Conservation (phyloP, 1,140 invertebrate genomes). For the Vanessa tameamea region DNA sequence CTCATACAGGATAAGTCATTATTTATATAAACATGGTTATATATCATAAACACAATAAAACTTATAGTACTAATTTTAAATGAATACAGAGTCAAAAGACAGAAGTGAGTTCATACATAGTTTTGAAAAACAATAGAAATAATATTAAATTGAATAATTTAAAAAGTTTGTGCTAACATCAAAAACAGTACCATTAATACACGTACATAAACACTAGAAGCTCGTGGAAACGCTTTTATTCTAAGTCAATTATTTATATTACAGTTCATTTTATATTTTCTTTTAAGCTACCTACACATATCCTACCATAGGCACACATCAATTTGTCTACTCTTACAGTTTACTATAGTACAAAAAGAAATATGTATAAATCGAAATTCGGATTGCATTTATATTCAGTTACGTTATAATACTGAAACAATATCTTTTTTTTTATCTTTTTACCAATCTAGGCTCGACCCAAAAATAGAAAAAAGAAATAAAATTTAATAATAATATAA, state of each 20-base stretch:
- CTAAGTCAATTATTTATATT: slow-evolving; percentile 47
- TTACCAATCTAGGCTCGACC: too few species aligned
- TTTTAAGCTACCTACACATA: slow-evolving; percentile 39
- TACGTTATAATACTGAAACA: not conserved
- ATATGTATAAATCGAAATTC: slow-evolving; percentile 4
- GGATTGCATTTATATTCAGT: slow-evolving; percentile 5
- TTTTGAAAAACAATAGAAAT: not conserved
- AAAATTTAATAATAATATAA: too few species aligned
- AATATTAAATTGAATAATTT: slow-evolving; percentile 12
- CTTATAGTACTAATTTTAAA: too few species aligned
- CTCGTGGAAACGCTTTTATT: slow-evolving; percentile 51
- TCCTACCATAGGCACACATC: slow-evolving; percentile 40
- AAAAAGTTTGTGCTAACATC: slow-evolving; percentile 25
- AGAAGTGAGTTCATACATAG: not conserved
- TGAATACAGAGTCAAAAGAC: too few species aligned
- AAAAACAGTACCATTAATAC: slow-evolving; percentile 32
- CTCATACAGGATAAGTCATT: too few species aligned
- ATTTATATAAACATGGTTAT: too few species aligned
- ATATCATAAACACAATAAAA: too few species aligned
- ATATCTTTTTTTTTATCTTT: not conserved
- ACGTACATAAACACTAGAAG: slow-evolving; percentile 46
- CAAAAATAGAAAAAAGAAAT: too few species aligned
- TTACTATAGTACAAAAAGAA: not conserved
- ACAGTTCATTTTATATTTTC: slow-evolving; percentile 41
- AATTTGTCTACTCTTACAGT: slow-evolving; percentile 19